A percentile compares a stretch with the other conserved stretches of the same genome.
Evolutionary conservation across 1,140 invertebrate genomes (phyloP).

Genomic region (Charaxes varanes): DNA sequence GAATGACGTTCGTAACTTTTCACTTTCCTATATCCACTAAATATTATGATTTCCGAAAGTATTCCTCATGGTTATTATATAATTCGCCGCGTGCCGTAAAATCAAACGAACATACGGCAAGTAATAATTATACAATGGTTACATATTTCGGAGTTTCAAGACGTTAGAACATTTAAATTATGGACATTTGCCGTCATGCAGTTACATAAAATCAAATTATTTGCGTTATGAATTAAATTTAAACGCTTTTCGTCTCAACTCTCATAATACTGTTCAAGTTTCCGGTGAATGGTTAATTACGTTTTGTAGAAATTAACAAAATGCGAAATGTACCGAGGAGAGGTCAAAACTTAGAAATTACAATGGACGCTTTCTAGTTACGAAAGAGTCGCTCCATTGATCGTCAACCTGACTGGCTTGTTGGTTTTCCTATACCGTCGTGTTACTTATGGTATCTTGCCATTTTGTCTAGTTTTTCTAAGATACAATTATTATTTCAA

Average conservation of each 20-base stretch:
- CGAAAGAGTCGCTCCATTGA: conserved; percentile 39
- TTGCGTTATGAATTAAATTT: conserved; percentile 6
- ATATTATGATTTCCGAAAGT: conserved; percentile 14
- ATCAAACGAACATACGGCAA: neutral
- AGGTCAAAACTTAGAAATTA: conserved; percentile 20
- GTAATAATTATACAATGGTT: conserved; percentile 2
- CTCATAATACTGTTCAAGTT: no score
- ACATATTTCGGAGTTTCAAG: neutral
- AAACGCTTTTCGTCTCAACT: no score
- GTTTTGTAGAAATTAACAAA: conserved; percentile 25
- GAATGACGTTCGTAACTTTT: conserved; percentile 12
- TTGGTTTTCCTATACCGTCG: conserved; percentile 8
- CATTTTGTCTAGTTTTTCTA: no score
- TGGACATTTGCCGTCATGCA: conserved; percentile 1
- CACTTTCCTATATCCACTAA: conserved; percentile 13
- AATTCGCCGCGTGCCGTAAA: conserved; percentile 3
- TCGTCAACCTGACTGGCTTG: conserved; percentile 20
- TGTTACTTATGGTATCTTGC: no score
- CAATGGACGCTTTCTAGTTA: conserved; percentile 55
- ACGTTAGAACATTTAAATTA: no score
- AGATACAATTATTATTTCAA: no score
- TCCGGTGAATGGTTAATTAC: conserved; percentile 19
- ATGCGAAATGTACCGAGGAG: conserved; percentile 23
- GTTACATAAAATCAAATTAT: conserved; percentile 16
- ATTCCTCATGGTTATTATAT: conserved; percentile 10